Evolutionary conservation across 2,888 invertebrate species (phyloP).

Genomic region (Merodon equestris): DNA sequence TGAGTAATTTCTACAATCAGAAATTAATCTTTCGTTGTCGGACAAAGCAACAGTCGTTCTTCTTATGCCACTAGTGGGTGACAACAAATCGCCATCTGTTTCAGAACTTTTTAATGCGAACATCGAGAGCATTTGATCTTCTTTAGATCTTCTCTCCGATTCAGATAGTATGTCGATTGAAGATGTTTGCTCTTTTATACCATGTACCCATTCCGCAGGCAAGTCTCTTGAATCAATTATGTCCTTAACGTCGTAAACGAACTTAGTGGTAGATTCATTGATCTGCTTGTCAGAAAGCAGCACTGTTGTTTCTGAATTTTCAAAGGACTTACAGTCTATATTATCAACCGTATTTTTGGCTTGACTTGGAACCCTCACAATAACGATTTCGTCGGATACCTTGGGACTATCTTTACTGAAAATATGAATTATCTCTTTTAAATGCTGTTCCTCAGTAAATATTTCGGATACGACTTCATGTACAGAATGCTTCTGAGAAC

Average conservation of each 20-base stretch:
- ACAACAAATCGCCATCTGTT: too few species aligned
- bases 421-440: constrained; percentile 68
- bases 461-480: too few species aligned
- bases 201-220: neutral
- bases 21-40: too few species aligned
- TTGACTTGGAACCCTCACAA: constrained; percentile 21
- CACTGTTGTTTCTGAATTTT: constrained; percentile 69
- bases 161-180: constrained; percentile 1
- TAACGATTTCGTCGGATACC: constrained; percentile 41
- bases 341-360: constrained; percentile 31
- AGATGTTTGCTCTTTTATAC: neutral
- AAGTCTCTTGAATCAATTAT: constrained; percentile 14
- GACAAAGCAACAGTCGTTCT: too few species aligned
- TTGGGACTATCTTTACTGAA: constrained; percentile 14
- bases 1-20: too few species aligned
- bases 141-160: neutral
- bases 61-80: too few species aligned
- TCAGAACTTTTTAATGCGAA: too few species aligned
- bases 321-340: constrained; percentile 47
- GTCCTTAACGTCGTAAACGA: constrained; percentile 35
- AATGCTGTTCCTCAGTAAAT: constrained; percentile 69
- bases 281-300: too few species aligned
- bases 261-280: constrained; percentile 21
- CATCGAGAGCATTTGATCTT: neutral
- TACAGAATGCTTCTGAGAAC: too few species aligned